A percentile compares a stretch with the other conserved stretches of the same genome.
phyloP scores from a whole-genome alignment of 2,888 invertebrate genomes.

The Acrobasis suavella region DNA sequence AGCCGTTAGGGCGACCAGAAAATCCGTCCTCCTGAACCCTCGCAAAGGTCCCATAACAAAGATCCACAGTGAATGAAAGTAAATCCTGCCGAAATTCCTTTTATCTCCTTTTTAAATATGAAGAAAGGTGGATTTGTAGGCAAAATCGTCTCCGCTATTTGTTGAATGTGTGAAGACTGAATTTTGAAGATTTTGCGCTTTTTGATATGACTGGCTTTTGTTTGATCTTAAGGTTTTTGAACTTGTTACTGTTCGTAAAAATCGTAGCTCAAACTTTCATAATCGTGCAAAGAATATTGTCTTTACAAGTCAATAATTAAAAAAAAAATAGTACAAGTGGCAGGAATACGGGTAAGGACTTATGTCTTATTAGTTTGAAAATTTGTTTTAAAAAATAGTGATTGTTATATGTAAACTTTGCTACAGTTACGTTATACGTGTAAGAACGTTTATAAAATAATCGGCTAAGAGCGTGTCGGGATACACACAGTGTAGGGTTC shows the following conservation, averaged over 20 bases:
- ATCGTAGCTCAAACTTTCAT: too few species aligned
- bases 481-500: too few species aligned
- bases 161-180: neutral
- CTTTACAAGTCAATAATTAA: too few species aligned
- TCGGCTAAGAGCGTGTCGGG: too few species aligned
- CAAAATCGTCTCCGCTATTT: slow-evolving; percentile 13
- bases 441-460: too few species aligned
- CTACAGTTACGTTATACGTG: too few species aligned
- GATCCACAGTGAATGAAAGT: slow-evolving; percentile 42
- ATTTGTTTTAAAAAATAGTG: too few species aligned
- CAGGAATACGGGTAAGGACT: too few species aligned
- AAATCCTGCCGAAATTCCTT: slow-evolving; percentile 41
- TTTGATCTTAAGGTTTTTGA: slow-evolving; percentile 4
- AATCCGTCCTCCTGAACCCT: slow-evolving; percentile 36
- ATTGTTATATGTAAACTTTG: too few species aligned
- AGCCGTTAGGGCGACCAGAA: slow-evolving; percentile 35
- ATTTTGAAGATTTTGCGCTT: slow-evolving; percentile 15
- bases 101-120: slow-evolving; percentile 37
- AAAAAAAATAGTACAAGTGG: too few species aligned
- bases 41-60: slow-evolving; percentile 45
- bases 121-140: slow-evolving; percentile 32
- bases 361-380: too few species aligned
- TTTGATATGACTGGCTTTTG: neutral
- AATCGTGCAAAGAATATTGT: too few species aligned
- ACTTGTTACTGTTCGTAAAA: neutral